Conservation (phyloP, 2,113 vertebrate genomes). For the Campylomormyrus numenius region DNA sequence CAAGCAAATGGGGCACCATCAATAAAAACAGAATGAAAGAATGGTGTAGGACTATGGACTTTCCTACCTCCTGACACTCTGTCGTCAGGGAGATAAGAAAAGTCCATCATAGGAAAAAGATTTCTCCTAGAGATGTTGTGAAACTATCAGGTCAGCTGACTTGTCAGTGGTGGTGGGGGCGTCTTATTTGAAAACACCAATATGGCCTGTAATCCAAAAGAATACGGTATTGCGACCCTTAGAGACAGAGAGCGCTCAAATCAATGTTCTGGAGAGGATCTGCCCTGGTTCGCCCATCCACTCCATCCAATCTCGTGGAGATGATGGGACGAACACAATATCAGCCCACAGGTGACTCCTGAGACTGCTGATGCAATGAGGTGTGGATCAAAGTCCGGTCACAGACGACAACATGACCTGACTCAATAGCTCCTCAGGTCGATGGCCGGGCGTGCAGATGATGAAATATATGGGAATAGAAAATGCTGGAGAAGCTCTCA, state of each 20-base stretch:
- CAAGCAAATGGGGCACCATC: neutral
- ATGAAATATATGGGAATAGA: neutral
- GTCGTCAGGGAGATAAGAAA: neutral
- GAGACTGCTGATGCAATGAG: neutral
- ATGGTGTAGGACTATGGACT: neutral
- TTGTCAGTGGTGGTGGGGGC: neutral
- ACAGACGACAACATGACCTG: neutral
- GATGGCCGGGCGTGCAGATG: neutral
- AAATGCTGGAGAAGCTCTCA: neutral
- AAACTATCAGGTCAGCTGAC: neutral
- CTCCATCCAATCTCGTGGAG: neutral
- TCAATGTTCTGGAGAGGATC: neutral
- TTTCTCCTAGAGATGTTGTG: neutral
- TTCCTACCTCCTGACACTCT: neutral
- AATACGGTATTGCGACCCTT: neutral
- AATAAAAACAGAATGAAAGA: neutral
- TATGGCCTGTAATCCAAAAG: neutral
- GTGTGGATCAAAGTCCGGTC: neutral
- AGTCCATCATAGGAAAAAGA: neutral
- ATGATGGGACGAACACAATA: neutral
- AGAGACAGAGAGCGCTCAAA: neutral
- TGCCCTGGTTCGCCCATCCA: neutral
- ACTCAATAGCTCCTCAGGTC: neutral
- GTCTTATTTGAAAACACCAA: neutral
- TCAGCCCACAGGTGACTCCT: neutral